phyloP scores from a whole-genome alignment of 1,140 invertebrate genomes.

The Hetaerina americana region DNA sequence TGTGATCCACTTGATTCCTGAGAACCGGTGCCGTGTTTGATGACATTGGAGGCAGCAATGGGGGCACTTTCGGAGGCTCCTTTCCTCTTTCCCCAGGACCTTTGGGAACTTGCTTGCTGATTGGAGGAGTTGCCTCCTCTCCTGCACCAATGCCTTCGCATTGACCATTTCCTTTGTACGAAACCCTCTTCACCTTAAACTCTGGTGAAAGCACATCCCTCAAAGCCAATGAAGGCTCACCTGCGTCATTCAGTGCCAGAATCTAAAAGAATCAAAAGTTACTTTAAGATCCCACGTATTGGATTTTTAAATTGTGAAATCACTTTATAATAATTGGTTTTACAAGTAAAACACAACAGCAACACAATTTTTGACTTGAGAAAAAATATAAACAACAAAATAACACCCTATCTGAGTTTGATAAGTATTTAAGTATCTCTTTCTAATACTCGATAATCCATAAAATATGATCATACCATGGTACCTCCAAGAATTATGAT shows the following conservation, averaged over 20 bases:
- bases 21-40: conserved; percentile 56
- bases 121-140: not conserved
- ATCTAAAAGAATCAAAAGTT: conserved; percentile 35
- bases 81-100: conserved; percentile 10
- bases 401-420: too few species aligned
- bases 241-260: conserved; percentile 37
- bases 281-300: too few species aligned
- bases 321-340: too few species aligned
- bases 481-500: too few species aligned
- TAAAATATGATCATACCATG: too few species aligned
- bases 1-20: conserved; percentile 69
- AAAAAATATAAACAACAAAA: too few species aligned
- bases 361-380: too few species aligned
- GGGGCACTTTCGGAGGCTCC: conserved; percentile 26
- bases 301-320: too few species aligned
- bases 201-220: conserved; percentile 40
- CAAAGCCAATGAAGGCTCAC: conserved; percentile 40
- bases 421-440: too few species aligned
- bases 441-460: too few species aligned
- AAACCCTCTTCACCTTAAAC: conserved; percentile 45
- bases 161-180: conserved; percentile 43
- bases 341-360: too few species aligned
- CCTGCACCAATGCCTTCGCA: conserved; percentile 35
- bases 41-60: conserved; percentile 34
- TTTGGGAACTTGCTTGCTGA: not conserved